These are phyloP conservation scores for Cyphomyrmex costatus DNA, from an alignment of 1,140 invertebrate genomes.

Conservation along the genomic window DNA sequence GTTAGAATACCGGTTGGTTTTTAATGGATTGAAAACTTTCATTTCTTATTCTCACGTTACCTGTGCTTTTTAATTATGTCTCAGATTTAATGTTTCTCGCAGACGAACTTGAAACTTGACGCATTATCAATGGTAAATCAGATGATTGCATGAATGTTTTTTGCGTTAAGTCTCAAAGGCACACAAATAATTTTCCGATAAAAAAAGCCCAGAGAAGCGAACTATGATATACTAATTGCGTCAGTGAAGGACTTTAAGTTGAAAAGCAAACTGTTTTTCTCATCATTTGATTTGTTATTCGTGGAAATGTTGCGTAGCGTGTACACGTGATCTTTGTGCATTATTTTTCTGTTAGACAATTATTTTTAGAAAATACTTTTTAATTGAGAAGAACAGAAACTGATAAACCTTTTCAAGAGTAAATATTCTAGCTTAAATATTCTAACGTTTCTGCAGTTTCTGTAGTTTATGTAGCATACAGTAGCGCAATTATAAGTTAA, in stretches of 20 bases:
- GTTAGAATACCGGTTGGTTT: too few species aligned
- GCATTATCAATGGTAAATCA: not conserved
- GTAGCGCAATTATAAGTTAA: not conserved
- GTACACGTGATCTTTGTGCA: not conserved
- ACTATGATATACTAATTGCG: not conserved
- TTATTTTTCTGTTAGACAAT: not conserved
- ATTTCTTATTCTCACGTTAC: too few species aligned
- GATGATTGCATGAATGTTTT: not conserved
- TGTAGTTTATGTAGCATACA: not conserved
- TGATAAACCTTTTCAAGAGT: too few species aligned
- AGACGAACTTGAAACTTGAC: not conserved
- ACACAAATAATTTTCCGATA: not conserved
- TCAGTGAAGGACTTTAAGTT: not conserved
- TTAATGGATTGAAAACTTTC: too few species aligned
- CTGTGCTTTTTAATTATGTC: too few species aligned
- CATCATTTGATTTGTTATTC: not conserved
- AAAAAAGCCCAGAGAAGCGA: not conserved
- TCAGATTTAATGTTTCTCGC: not conserved
- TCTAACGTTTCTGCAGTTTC: not conserved
- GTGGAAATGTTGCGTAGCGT: not conserved
- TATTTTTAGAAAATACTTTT: not conserved
- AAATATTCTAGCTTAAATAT: too few species aligned
- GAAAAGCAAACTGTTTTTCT: constrained; percentile 33
- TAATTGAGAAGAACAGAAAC: too few species aligned
- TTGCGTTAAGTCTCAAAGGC: not conserved